Evolutionary conservation across 2,888 invertebrate species (phyloP).

Genomic region (Sclerodermus sp.): DNA sequence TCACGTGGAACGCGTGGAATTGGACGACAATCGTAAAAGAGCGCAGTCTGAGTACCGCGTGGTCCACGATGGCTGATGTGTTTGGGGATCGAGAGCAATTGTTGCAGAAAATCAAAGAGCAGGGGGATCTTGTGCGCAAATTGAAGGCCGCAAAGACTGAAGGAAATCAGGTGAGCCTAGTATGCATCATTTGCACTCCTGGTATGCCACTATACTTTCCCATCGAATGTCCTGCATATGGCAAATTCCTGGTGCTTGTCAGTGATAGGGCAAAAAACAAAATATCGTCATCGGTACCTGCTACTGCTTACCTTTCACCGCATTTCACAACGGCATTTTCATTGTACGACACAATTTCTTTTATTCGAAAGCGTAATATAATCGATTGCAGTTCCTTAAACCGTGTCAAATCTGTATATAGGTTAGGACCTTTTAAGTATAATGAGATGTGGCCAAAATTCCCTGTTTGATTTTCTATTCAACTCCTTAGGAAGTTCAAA

Average conservation of each 20-base stretch:
- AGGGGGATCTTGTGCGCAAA: slow-evolving; percentile 81
- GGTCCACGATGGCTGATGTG: slow-evolving; percentile 38
- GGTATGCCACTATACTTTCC: too few species aligned
- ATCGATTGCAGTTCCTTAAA: neutral
- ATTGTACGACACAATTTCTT: neutral
- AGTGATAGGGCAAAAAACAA: neutral
- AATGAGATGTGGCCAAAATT: neutral
- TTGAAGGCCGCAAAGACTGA: slow-evolving; percentile 80
- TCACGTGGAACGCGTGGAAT: slow-evolving; percentile 24
- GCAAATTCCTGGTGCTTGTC: neutral
- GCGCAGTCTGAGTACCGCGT: too few species aligned
- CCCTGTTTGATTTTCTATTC: neutral
- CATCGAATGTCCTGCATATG: slow-evolving; percentile 15
- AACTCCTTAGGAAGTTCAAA: slow-evolving; percentile 14
- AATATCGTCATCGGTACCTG: slow-evolving; percentile 1
- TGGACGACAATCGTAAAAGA: too few species aligned
- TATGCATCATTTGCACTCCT: neutral
- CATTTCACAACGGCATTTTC: neutral
- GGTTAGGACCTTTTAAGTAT: neutral
- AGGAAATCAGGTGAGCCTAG: slow-evolving; percentile 68
- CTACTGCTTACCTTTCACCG: slow-evolving; percentile 1
- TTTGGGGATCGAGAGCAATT: slow-evolving; percentile 61
- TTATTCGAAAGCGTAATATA: neutral
- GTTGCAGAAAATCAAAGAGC: slow-evolving; percentile 67
- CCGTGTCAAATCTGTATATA: neutral